Evolutionary conservation across 2,113 vertebrate species (phyloP), one percentile per base, ranked within the genome.

Genomic region (Microtus pennsylvanicus): DNA sequence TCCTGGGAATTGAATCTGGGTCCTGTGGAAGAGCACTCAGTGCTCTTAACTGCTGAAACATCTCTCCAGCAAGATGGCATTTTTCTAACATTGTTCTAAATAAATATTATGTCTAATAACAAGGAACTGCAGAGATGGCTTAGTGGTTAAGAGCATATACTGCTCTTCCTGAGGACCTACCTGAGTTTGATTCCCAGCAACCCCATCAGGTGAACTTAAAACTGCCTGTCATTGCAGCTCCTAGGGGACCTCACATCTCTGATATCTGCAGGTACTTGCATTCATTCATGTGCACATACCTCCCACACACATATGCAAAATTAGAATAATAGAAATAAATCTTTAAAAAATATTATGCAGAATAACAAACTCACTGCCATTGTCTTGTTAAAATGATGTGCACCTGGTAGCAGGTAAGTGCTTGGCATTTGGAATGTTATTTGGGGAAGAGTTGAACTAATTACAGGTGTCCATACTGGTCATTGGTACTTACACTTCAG

Each of bases 401-500:
- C 94, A 61, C 80, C 70, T 63, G 30, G 1, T 86, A 26, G 58
- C 19, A 94, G 72, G 47, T 95, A 94, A 93, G 45, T 96, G 28
- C 14, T 87, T 92, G 38, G 33, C 45, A 70, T 7, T 69, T 89
- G 74, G 45, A 94, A 82, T 96, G 78, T 6, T 87, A n/a, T 94
- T 81, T 76, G 19, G 21, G 42, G 70, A 95, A 61, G 72, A n/a
- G 67, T 42, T 89, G 22, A 75, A 4, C 83, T 83, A 91, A 28
- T 93, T 95, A 33, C 26, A 58, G 76, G 35, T 89, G 74, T 88
- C 38, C 3, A 0, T 5, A 74, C 33, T 86, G 76, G 14, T 94
- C 81, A 17, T 85, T 78, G 61, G 33, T 86, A 63, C 74, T 61
- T 35, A 61, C 35, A 89, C 33, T 95, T 94, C 30, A 81, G 38